Conservation (phyloP, 2,797 vertebrate genomes). For the Mionectes olivaceus region DNA sequence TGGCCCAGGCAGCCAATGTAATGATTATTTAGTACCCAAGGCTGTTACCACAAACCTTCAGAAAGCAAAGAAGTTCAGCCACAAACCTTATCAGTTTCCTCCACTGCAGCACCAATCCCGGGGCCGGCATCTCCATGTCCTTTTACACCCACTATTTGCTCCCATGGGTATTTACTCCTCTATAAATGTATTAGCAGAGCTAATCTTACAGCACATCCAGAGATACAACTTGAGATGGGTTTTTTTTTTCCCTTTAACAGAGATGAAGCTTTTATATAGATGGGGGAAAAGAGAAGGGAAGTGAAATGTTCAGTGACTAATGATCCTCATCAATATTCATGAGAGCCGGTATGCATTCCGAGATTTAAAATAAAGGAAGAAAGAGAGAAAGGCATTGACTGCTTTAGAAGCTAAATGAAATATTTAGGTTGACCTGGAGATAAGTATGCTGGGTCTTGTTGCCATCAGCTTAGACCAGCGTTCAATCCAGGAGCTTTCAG, state of each 20-base stretch:
- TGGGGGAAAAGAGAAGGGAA: conserved; percentile 14
- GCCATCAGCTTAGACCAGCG: not conserved
- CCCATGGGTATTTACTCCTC: not conserved
- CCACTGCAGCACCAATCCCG: accelerated
- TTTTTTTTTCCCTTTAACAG: not conserved
- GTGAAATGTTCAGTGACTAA: conserved; percentile 66
- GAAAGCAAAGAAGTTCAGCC: not conserved
- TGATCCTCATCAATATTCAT: conserved; percentile 74
- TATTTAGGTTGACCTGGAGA: conserved; percentile 65
- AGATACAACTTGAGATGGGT: not conserved
- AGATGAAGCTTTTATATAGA: conserved; percentile 59
- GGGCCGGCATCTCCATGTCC: not conserved
- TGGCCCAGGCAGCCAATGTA: accelerated
- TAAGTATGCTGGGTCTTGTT: not conserved
- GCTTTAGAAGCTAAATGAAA: conserved; percentile 65
- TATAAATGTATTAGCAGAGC: conserved; percentile 4
- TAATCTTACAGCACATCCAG: conserved; percentile 12
- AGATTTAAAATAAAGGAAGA: conserved; percentile 50
- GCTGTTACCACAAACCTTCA: not conserved
- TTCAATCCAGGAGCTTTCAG: not conserved
- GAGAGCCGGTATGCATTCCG: not conserved
- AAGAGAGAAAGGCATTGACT: conserved; percentile 39
- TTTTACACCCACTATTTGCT: not conserved
- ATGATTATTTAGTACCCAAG: not conserved
- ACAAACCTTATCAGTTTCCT: not conserved